Evolutionary conservation across 2,113 vertebrate species (phyloP).

Genomic region (Etia nguti): DNA sequence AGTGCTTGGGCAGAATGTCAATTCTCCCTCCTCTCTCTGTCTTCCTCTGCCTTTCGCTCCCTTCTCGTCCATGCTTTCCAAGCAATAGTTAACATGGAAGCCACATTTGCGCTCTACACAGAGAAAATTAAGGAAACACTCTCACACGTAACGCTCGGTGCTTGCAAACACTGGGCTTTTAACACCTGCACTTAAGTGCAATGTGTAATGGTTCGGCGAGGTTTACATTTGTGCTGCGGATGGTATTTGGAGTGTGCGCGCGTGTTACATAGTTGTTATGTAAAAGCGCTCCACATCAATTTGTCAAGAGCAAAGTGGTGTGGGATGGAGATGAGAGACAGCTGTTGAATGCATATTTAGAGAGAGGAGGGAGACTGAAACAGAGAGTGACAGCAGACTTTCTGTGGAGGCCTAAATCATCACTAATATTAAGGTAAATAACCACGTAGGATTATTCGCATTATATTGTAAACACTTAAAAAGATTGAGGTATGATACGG

Average conservation of each 20-base stretch:
- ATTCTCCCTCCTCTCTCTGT: conserved; percentile 46
- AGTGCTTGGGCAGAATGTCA: conserved; percentile 72
- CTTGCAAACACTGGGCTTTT: not conserved
- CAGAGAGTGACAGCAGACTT: conserved; percentile 34
- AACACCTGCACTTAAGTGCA: conserved; percentile 29
- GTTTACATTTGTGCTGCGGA: conserved; percentile 31
- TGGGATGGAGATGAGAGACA: conserved; percentile 65
- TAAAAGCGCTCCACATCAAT: conserved; percentile 65
- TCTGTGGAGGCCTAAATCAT: conserved; percentile 2
- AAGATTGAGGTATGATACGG: not conserved
- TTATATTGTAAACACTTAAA: not conserved
- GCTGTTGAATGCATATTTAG: conserved; percentile 71
- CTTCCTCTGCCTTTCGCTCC: conserved; percentile 31
- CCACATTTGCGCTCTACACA: conserved; percentile 26
- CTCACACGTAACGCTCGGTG: not conserved
- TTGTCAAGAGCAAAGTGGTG: conserved; percentile 68
- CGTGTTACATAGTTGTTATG: conserved; percentile 54
- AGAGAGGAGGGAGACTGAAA: conserved; percentile 21
- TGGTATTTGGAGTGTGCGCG: conserved; percentile 17
- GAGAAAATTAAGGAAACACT: conserved; percentile 8
- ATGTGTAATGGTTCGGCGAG: conserved; percentile 13
- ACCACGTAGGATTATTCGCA: not conserved
- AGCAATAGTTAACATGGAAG: conserved; percentile 61
- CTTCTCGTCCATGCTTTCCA: conserved; percentile 44
- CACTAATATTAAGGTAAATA: not conserved